These are phyloP conservation scores for Mythimna lalbum DNA, from an alignment of 2,888 invertebrate species.

Conservation along the genomic window DNA sequence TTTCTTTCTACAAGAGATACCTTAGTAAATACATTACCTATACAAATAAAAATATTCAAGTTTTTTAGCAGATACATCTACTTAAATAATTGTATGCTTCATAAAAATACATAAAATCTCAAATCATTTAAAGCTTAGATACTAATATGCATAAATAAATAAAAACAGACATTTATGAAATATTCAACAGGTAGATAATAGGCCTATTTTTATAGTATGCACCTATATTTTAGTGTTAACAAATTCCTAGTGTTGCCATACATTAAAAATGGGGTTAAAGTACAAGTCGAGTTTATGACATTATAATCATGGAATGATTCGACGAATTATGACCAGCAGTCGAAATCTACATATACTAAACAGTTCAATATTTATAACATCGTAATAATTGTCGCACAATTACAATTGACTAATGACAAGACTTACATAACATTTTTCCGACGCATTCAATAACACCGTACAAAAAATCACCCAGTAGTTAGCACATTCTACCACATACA, in stretches of 20 bases:
- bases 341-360: conserved; percentile 22
- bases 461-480: conserved; percentile 36
- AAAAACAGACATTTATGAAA: conserved; percentile 32
- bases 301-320: conserved; percentile 54
- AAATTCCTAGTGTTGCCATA: conserved; percentile 58
- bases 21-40: background rate
- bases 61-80: conserved; percentile 4
- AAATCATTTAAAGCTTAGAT: conserved; percentile 45
- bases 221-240: conserved; percentile 30
- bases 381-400: conserved; percentile 45
- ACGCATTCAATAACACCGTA: conserved; percentile 25
- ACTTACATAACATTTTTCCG: conserved; percentile 13
- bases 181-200: conserved; percentile 44
- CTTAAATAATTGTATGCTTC: conserved; percentile 13
- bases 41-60: conserved; percentile 23
- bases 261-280: conserved; percentile 18
- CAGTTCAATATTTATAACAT: conserved; percentile 30
- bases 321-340: conserved; percentile 36
- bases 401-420: conserved; percentile 50
- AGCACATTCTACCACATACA: conserved; percentile 6
- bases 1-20: conserved; percentile 14
- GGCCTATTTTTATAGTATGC: conserved; percentile 41
- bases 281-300: conserved; percentile 9
- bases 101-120: conserved; percentile 24
- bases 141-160: conserved; percentile 38